Conservation (phyloP, 2,113 vertebrate species). For the Ptychochromis oligacanthus region DNA sequence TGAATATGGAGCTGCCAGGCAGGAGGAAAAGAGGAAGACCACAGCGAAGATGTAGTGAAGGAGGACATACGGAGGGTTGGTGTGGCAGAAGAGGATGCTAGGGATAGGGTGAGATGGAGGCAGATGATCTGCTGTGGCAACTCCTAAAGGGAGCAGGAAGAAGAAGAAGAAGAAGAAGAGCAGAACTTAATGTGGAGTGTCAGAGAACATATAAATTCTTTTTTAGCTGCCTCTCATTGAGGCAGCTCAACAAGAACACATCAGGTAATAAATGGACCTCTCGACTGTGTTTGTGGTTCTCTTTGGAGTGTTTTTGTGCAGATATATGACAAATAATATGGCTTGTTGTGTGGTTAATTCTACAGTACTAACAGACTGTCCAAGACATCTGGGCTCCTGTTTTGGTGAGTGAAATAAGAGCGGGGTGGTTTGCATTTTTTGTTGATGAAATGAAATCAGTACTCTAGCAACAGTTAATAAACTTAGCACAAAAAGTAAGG, state of each 20-base stretch:
- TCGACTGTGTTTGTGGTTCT: not conserved
- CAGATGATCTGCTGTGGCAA: not conserved
- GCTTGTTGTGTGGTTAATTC: conserved; percentile 17
- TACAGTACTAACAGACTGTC: conserved; percentile 8
- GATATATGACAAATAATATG: conserved; percentile 7
- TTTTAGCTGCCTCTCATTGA: not conserved
- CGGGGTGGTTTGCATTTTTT: conserved; percentile 3
- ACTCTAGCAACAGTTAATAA: not conserved
- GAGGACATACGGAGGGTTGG: not conserved
- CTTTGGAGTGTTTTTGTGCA: conserved; percentile 6
- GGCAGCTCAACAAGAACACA: not conserved
- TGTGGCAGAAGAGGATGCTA: not conserved
- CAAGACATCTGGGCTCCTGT: not conserved
- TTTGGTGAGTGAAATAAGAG: conserved; percentile 11
- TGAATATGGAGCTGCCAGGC: not conserved
- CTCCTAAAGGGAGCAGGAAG: not conserved
- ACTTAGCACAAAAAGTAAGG: too few relatives aligned
- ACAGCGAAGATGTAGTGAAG: not conserved
- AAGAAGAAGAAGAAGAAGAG: not conserved
- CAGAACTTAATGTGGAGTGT: not conserved
- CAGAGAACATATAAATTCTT: not conserved
- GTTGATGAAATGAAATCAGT: not conserved
- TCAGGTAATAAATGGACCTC: not conserved
- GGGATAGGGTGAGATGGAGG: not conserved
- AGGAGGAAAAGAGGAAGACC: not conserved